Percentiles rank a stretch among this genome's conserved stretches.
phyloP scores from a whole-genome alignment of 30 jellyfish, hydroid and myxozoan genomes.

The Cassiopea andromeda region DNA sequence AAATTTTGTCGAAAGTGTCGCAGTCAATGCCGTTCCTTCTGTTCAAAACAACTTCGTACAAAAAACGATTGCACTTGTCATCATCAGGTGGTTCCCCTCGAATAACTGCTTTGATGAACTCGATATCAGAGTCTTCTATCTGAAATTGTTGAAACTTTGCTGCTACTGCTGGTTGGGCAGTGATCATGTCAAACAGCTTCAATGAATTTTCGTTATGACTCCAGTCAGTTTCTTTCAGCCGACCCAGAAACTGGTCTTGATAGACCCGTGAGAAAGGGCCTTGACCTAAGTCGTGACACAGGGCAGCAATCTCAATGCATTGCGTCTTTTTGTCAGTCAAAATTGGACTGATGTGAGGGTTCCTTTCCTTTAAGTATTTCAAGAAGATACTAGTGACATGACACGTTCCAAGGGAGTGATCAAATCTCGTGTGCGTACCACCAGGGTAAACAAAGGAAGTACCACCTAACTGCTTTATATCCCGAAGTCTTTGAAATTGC shows the following conservation, averaged over 20 bases:
- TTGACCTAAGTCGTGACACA: slow-evolving; percentile 76
- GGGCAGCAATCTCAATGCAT: slow-evolving; percentile 53
- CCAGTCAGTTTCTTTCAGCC: slow-evolving; percentile 50
- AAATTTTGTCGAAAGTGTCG: slow-evolving; percentile 49
- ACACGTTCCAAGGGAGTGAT: slow-evolving; percentile 68
- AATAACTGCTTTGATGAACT: slow-evolving; percentile 47
- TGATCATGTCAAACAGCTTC: slow-evolving; percentile 34
- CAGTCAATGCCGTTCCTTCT: slow-evolving; percentile 65
- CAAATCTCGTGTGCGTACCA: slow-evolving; percentile 72
- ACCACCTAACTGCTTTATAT: slow-evolving; percentile 68
- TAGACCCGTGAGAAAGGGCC: slow-evolving; percentile 74
- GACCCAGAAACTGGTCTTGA: slow-evolving; percentile 30
- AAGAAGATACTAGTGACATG: slow-evolving; percentile 27
- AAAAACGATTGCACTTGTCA: slow-evolving; percentile 28
- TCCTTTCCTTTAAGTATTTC: slow-evolving; percentile 40
- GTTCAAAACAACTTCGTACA: slow-evolving; percentile 61
- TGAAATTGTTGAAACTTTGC: neutral
- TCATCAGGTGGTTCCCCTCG: slow-evolving; percentile 31
- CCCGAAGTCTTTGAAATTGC: slow-evolving; percentile 65
- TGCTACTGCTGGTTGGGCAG: neutral
- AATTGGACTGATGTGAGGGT: neutral
- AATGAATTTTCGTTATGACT: slow-evolving; percentile 38
- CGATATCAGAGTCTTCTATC: slow-evolving; percentile 30
- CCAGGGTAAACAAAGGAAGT: slow-evolving; percentile 53
- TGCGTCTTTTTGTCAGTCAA: neutral